Evolutionary conservation across 2,888 invertebrate genomes (phyloP), one percentile per base, ranked within the genome.

Genomic region (Erebia ligea): DNA sequence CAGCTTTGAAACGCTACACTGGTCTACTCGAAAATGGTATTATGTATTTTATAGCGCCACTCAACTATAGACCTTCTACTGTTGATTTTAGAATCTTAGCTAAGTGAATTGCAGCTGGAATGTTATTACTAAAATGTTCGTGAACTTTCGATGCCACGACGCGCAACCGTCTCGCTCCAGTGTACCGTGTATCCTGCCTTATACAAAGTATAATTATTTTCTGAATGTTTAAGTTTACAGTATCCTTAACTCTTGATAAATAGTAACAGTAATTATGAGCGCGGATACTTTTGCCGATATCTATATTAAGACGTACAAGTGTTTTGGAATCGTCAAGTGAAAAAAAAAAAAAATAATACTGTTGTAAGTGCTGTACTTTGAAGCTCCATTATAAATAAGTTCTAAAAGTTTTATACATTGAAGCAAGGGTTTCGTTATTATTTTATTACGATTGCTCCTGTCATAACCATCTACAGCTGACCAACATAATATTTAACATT

Each of bases 151-250:
- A 83, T 77, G 84, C 88, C 81, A 74, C 87, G 83, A 86, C 84
- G 89, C 92, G 87, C 89, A 89, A 89, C 92, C 86, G 93, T 91
- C 87, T 88, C 91, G 93, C 91, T 92, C 88, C 90, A 90, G 83
- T 89, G 92, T 91, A 79, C 86, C 91, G 92, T 88, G 85, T 86
- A 92, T 93, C 92, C 92, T 92, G 91, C 84, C 85, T 80, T 80
- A 76, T 80, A 85, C 85, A 85, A 84, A 86, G 82, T 86, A 79
- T 86, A 85, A 86, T 88, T 90, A 86, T 88, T 90, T 89, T 88
- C 86, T 83, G 79, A 83, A 85, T 86, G 85, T 79, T 82, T 81
- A 76, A 78, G 78, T 81, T 79, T 79, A 82, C 77, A 68, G 66
- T 63, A 68, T 67, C 64, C 68, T 68, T 71, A 64, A 68, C 67